Evolutionary conservation across 2,113 vertebrate species (phyloP).

Genomic region (Muntiacus reevesi): DNA sequence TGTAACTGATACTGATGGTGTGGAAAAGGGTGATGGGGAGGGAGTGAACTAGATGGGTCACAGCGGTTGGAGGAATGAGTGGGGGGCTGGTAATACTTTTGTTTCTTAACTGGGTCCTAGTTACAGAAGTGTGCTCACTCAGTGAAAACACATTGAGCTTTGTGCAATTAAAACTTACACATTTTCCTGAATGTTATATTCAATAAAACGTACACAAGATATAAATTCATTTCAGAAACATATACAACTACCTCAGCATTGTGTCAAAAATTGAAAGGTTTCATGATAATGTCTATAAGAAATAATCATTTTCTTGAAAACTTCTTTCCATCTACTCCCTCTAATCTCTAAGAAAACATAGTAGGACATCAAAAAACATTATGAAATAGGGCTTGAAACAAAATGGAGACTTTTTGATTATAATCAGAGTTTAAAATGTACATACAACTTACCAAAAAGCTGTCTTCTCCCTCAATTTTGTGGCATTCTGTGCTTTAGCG

Average conservation of each 20-base stretch:
- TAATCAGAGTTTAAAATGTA: neutral
- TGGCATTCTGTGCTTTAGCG: neutral
- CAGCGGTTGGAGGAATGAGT: fast-evolving
- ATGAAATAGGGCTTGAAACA: neutral
- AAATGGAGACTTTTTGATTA: neutral
- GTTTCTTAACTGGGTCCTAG: neutral
- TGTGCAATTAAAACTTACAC: neutral
- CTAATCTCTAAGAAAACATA: neutral
- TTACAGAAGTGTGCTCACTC: neutral
- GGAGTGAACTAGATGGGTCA: too few species aligned
- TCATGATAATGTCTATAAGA: neutral
- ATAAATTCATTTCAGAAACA: neutral
- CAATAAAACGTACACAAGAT: neutral
- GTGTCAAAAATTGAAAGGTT: neutral
- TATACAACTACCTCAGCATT: neutral
- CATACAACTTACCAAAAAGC: conserved; percentile 36
- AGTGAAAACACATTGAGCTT: neutral
- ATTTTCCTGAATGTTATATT: neutral
- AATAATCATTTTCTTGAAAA: neutral
- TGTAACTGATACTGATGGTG: too few species aligned
- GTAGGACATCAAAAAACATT: neutral
- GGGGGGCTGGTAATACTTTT: neutral
- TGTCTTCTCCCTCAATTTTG: neutral
- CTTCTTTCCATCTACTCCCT: neutral
- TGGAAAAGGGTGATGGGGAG: neutral